A percentile compares a stretch with the other conserved stretches of the same genome.
Conservation (phyloP, 2,888 invertebrate species). For the Lacanobia wlatinum region DNA sequence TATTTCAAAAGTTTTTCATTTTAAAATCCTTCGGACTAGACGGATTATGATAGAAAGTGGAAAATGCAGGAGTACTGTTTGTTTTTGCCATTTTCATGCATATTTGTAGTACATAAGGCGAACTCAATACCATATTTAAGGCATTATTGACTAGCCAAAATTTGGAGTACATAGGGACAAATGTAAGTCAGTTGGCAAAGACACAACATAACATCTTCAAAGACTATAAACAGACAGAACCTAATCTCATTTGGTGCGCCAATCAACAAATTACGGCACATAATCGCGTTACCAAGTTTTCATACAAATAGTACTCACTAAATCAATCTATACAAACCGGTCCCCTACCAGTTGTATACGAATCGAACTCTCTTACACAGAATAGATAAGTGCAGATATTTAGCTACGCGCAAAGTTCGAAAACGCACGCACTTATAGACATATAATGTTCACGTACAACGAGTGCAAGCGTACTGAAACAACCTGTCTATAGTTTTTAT, state of each 20-base stretch:
- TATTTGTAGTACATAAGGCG: too few species aligned
- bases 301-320: conserved; percentile 58
- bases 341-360: conserved; percentile 58
- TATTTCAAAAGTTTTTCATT: too few species aligned
- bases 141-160: too few species aligned
- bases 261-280: conserved; percentile 49
- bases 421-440: too few species aligned
- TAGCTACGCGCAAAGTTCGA: too few species aligned
- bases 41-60: too few species aligned
- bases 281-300: conserved; percentile 58
- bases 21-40: too few species aligned
- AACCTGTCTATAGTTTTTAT: too few species aligned
- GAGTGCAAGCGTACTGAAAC: too few species aligned
- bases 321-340: conserved; percentile 58
- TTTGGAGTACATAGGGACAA: neutral
- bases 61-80: too few species aligned
- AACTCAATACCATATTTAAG: neutral
- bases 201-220: conserved; percentile 17
- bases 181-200: neutral
- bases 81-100: too few species aligned
- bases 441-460: too few species aligned
- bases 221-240: conserved; percentile 28
- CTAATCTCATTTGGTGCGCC: conserved; percentile 41
- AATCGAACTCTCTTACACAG: conserved; percentile 40
- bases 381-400: conserved; percentile 11